Evolutionary conservation across 2,888 invertebrate genomes (phyloP), one percentile per base, ranked within the genome.

Genomic region (Caenorhabditis wallacei): DNA sequence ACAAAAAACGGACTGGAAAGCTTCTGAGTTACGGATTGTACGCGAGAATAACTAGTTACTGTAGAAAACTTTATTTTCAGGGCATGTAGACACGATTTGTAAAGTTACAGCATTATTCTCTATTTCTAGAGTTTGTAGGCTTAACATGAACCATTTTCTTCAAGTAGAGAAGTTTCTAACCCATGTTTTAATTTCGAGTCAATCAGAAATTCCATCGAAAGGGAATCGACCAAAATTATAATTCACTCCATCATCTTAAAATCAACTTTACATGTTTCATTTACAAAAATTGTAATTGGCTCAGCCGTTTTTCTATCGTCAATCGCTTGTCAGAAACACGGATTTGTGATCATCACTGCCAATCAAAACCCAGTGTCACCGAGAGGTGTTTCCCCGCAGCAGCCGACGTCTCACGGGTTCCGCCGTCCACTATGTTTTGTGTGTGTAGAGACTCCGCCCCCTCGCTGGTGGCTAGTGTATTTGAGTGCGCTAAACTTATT

Each of bases 321-420:
- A 82, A 78, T 56, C 82, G 59, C 82, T 82, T 51, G 82, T 82
- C 82, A 51, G 82, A 82, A 82, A 82, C 82, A 82, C 82, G 82
- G 82, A 82, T 82, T 68, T 56, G 68, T 71, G 59, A 61, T 82
- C 82, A 51, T 82, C 82, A 82, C 24, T 46, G 82, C 82, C 82
- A 22, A 30, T 22, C 37, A 2, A 10, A 35, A 13, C 0, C 0
- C 0, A 2, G 24, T 10, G 26, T 46, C n/a, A 16, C 4, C 56
- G 24, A 1, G 24, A 56, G 37, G 46, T 63, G 30, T 56, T 24
- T n/a, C 18, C 16, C 8, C 37, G 57, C 59, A 37, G 80, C 80
- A 43, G 61, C 72, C 80, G 80, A 80, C 80, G 46, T 26, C 46
- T 72, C 59, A 35, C 80, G 71, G 72, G 80, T 66, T 64, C 63